phyloP scores from a whole-genome alignment of 2,888 invertebrate species.

The Enchytraeus crypticus region DNA sequence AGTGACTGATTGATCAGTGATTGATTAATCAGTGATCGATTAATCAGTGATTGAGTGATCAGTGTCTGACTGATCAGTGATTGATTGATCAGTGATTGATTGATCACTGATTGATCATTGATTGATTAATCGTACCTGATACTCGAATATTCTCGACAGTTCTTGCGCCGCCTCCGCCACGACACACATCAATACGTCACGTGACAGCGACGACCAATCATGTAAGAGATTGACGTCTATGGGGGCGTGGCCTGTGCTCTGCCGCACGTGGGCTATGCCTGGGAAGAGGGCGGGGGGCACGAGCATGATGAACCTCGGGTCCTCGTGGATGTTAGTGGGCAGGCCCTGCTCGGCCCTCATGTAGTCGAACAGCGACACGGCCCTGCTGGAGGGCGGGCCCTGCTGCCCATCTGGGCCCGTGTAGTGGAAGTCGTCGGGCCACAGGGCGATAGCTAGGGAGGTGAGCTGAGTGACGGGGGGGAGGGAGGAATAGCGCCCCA shows the following conservation, averaged over 20 bases:
- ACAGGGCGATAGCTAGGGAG: constrained; percentile 3
- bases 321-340: not conserved
- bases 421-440: not conserved
- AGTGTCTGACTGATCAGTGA: too few relatives aligned
- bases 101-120: too few relatives aligned
- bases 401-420: not conserved
- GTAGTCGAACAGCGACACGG: constrained; percentile 1
- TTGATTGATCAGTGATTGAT: too few relatives aligned
- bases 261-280: constrained; percentile 8
- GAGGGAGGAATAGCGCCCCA: constrained; percentile 9
- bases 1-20: too few relatives aligned
- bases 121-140: constrained; percentile 15
- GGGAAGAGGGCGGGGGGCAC: constrained; percentile 10
- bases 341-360: not conserved
- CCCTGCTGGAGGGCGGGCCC: too few relatives aligned
- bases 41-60: too few relatives aligned
- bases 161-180: constrained; percentile 22
- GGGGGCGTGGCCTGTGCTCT: not conserved
- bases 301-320: not conserved
- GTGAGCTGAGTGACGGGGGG: constrained; percentile 12
- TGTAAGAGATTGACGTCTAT: not conserved
- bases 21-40: too few relatives aligned
- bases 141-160: constrained; percentile 23
- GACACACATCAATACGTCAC: constrained; percentile 15
- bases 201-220: constrained; percentile 5